Conservation (phyloP, 37 sponge, comb jelly and placozoan species). For the Theonella swinhoei region DNA sequence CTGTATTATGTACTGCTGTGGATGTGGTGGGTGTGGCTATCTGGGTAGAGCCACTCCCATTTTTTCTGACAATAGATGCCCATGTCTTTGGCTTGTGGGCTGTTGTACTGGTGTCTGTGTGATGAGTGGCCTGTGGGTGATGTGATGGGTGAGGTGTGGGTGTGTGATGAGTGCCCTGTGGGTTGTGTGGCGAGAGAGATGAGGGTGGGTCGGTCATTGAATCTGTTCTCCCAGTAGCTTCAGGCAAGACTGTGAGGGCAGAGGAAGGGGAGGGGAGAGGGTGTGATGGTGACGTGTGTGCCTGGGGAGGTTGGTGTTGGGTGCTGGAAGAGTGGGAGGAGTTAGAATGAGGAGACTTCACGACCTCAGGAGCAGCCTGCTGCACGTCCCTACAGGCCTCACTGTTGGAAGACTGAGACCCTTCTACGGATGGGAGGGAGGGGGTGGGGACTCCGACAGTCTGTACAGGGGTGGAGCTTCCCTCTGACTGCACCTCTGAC, state of each 20-base stretch:
- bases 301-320: neutral
- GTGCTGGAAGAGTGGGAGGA: neutral
- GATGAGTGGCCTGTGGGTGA: neutral
- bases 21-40: slow-evolving; percentile 3
- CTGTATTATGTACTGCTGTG: neutral
- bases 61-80: slow-evolving; percentile 39
- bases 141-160: neutral
- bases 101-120: neutral
- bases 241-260: neutral
- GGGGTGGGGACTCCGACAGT: neutral
- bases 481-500: neutral
- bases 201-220: neutral
- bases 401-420: neutral
- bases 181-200: neutral
- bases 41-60: neutral
- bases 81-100: slow-evolving; percentile 25
- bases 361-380: neutral
- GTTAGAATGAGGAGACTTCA: neutral
- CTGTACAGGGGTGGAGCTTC: neutral
- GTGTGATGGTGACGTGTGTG: neutral
- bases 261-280: slow-evolving; percentile 4
- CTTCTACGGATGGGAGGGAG: neutral
- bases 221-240: neutral
- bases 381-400: neutral
- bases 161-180: neutral